Evolutionary conservation across 2,888 invertebrate species (phyloP).

Genomic region (Endomychus coccineus): DNA sequence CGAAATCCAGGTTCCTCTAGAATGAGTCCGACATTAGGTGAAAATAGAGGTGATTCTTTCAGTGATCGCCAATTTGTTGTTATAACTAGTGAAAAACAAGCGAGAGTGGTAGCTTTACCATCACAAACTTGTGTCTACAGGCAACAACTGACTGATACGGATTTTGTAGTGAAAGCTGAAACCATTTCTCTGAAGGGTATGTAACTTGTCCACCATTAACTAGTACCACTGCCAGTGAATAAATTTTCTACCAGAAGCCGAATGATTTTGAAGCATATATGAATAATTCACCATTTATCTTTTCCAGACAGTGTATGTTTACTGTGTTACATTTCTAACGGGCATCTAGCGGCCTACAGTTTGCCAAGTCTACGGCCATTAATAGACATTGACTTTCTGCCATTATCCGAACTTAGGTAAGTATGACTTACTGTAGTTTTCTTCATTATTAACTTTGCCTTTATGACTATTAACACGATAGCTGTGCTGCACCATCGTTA

Average conservation of each 20-base stretch:
- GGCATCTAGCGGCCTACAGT: conserved; percentile 88
- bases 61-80: conserved; percentile 89
- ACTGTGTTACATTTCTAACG: conserved; percentile 89
- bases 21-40: conserved; percentile 66
- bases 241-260: too few species aligned
- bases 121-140: conserved; percentile 92
- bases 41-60: conserved; percentile 43
- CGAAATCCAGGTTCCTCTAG: conserved; percentile 56
- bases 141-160: conserved; percentile 85
- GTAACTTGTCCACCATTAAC: too few species aligned
- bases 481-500: conserved; percentile 32
- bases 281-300: too few species aligned
- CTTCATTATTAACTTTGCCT: neutral
- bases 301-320: conserved; percentile 87
- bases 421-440: conserved; percentile 21
- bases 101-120: conserved; percentile 86
- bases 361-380: conserved; percentile 91
- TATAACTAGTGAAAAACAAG: conserved; percentile 91
- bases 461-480: conserved; percentile 16
- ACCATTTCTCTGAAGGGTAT: conserved; percentile 85
- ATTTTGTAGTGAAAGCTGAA: conserved; percentile 92
- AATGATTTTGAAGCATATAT: too few species aligned
- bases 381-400: conserved; percentile 89
- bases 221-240: too few species aligned
- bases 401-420: conserved; percentile 89